Percentiles rank a stretch among this genome's conserved stretches.
phyloP scores from a whole-genome alignment of 2,797 vertebrate genomes.

The Phalanger gymnotis region DNA sequence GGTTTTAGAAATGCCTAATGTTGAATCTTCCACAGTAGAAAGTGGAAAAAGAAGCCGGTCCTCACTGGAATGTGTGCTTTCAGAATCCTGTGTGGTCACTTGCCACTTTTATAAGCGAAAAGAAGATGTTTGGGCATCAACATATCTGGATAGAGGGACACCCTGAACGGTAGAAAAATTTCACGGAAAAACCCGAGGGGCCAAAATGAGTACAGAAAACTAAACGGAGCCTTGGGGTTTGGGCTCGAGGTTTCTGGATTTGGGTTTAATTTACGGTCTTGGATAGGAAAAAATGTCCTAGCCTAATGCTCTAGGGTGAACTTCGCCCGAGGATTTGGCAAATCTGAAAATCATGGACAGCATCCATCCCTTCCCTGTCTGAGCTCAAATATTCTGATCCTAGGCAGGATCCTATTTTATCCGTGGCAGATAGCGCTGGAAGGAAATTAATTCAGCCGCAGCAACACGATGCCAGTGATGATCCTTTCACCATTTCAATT shows the following conservation, averaged over 20 bases:
- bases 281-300: slow-evolving; percentile 27
- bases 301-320: slow-evolving; percentile 10
- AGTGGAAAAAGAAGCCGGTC: slow-evolving; percentile 60
- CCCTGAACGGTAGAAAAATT: background rate
- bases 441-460: background rate
- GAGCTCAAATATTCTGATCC: background rate
- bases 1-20: slow-evolving; percentile 66
- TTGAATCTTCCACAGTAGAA: slow-evolving; percentile 65
- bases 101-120: background rate
- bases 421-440: background rate
- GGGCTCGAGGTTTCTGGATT: background rate
- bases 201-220: background rate
- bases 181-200: background rate
- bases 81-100: background rate
- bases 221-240: background rate
- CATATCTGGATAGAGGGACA: background rate
- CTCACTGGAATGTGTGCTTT: slow-evolving; percentile 40
- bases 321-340: background rate
- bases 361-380: background rate
- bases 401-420: background rate
- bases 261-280: slow-evolving; percentile 49
- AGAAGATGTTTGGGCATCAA: background rate
- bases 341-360: background rate
- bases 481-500: background rate
- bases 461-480: background rate